Evolutionary conservation across 2,797 vertebrate genomes (phyloP).

Genomic region (Varecia variegata): DNA sequence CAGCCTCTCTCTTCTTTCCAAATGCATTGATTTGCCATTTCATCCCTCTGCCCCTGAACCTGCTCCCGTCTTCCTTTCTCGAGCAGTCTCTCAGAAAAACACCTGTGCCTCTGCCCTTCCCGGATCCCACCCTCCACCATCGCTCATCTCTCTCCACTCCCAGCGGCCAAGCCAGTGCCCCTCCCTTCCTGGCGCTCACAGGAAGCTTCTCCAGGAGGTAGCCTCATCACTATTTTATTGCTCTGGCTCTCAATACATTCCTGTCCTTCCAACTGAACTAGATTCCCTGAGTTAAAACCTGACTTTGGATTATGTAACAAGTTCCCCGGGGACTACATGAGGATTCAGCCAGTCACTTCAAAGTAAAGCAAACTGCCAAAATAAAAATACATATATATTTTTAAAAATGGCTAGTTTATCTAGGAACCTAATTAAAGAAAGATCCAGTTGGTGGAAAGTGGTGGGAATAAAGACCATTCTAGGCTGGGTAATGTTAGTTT

Average conservation of each 20-base stretch:
- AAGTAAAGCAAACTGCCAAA: conserved; percentile 55
- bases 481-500: conserved; percentile 29
- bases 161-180: accelerated
- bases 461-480: conserved; percentile 34
- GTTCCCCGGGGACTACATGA: conserved; percentile 49
- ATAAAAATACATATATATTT: conserved; percentile 12
- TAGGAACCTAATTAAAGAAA: conserved; percentile 72
- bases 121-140: background rate
- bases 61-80: background rate
- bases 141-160: background rate
- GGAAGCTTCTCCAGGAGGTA: background rate
- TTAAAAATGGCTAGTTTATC: conserved; percentile 43
- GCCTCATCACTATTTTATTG: conserved; percentile 23
- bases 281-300: conserved; percentile 51
- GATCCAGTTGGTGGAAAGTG: conserved; percentile 35
- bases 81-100: background rate
- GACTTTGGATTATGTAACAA: conserved; percentile 74
- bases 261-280: conserved; percentile 49
- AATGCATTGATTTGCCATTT: background rate
- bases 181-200: background rate
- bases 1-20: background rate
- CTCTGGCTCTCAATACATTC: background rate
- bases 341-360: conserved; percentile 56
- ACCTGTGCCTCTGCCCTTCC: background rate
- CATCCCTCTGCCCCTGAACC: background rate